Conservation (phyloP, 1,140 invertebrate species). For the Cherax destructor region DNA sequence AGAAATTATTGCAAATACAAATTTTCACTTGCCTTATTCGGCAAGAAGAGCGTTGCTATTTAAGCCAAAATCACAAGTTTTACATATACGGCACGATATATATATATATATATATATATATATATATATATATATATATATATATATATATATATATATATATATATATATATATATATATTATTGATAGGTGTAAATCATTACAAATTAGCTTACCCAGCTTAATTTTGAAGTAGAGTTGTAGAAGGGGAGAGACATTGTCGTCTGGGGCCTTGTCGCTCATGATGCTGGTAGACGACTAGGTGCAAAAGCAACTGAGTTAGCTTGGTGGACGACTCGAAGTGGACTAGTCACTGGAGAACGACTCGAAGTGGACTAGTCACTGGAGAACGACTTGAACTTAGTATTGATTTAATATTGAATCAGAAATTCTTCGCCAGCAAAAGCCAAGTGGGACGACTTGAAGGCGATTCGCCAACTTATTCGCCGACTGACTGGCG, state of each 20-base stretch:
- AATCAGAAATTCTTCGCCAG: background rate
- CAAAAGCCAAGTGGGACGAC: background rate
- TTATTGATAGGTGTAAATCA: too few species aligned
- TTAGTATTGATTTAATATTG: too few species aligned
- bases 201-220: conserved; percentile 31
- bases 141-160: too few species aligned
- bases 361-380: background rate
- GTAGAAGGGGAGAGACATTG: conserved; percentile 28
- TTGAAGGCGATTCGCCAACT: background rate
- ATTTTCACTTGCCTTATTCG: too few species aligned
- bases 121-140: too few species aligned
- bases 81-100: too few species aligned
- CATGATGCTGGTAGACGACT: conserved; percentile 1
- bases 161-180: too few species aligned
- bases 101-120: too few species aligned
- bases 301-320: background rate
- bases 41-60: too few species aligned
- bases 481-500: too few species aligned
- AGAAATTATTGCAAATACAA: too few species aligned
- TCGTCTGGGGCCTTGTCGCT: background rate
- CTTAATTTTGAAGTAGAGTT: conserved; percentile 46
- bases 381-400: background rate
- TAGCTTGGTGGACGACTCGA: background rate
- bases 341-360: background rate
- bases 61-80: too few species aligned